These are phyloP conservation scores for Lasiurus borealis DNA, from an alignment of 2,113 vertebrate species.

Conservation along the genomic window DNA sequence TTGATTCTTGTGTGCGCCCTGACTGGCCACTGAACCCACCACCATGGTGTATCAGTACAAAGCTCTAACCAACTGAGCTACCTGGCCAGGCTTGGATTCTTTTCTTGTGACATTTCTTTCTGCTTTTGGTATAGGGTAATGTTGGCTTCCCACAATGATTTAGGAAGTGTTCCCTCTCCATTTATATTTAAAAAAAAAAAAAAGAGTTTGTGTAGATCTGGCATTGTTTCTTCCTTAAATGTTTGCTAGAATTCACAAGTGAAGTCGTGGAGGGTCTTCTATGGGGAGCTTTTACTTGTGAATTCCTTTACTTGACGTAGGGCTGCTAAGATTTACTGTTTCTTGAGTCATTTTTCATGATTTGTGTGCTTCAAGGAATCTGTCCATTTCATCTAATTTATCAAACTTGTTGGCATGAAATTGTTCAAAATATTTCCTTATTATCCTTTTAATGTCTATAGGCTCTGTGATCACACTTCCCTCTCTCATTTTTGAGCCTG, in stretches of 20 bases:
- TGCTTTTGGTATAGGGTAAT: neutral
- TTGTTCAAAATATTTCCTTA: neutral
- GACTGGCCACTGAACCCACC: neutral
- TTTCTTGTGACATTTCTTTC: neutral
- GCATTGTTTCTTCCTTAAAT: neutral
- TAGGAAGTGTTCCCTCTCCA: neutral
- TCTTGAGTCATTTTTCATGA: neutral
- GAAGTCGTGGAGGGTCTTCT: neutral
- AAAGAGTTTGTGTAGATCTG: neutral
- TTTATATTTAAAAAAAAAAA: neutral
- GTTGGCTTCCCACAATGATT: neutral
- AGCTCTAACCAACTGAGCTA: neutral
- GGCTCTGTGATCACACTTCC: neutral
- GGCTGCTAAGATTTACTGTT: neutral
- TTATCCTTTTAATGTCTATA: neutral
- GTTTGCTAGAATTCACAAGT: neutral
- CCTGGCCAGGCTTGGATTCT: neutral
- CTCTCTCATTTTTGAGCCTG: neutral
- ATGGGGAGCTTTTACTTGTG: neutral
- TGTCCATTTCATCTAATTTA: neutral
- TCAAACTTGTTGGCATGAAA: neutral
- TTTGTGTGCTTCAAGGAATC: neutral
- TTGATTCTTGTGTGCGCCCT: neutral
- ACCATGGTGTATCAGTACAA: no score
- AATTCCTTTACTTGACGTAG: neutral